phyloP scores from a whole-genome alignment of 2,888 invertebrate genomes.

The Liodrosophila aerea region DNA sequence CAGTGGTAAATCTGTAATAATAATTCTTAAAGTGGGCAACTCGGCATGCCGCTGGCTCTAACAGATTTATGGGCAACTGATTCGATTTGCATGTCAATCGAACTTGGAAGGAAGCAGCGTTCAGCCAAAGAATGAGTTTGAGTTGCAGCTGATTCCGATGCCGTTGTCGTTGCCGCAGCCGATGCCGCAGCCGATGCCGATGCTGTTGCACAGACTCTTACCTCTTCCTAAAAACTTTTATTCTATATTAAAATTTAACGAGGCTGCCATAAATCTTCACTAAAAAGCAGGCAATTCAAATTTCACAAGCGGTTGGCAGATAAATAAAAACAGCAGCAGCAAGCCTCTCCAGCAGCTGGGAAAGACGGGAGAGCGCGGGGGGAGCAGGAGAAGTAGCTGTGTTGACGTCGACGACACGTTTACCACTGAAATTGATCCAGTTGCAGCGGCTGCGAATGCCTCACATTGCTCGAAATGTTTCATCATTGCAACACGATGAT shows the following conservation, averaged over 20 bases:
- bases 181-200: slow-evolving; percentile 1
- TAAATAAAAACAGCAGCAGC: slow-evolving; percentile 29
- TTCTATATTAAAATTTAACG: slow-evolving; percentile 81
- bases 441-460: slow-evolving; percentile 70
- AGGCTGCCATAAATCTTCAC: slow-evolving; percentile 80
- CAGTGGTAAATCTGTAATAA: slow-evolving; percentile 31
- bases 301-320: slow-evolving; percentile 61
- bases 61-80: slow-evolving; percentile 64
- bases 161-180: not conserved
- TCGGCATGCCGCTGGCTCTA: slow-evolving; percentile 1
- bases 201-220: slow-evolving; percentile 8
- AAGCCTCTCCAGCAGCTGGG: slow-evolving; percentile 19
- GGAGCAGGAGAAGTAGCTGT: slow-evolving; percentile 7
- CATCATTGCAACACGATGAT: slow-evolving; percentile 58
- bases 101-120: slow-evolving; percentile 18
- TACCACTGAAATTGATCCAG: slow-evolving; percentile 80
- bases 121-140: not conserved
- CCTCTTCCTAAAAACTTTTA: slow-evolving; percentile 71
- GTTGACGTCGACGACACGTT: slow-evolving; percentile 61
- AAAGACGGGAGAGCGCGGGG: not conserved
- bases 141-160: not conserved
- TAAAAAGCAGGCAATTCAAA: slow-evolving; percentile 81
- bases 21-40: slow-evolving; percentile 4
- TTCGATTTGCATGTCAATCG: slow-evolving; percentile 76
- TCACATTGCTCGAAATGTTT: slow-evolving; percentile 74